A percentile compares a stretch with the other conserved stretches of the same genome.
Conservation (phyloP, 2,888 invertebrate species). For the Helicoverpa assulta region DNA sequence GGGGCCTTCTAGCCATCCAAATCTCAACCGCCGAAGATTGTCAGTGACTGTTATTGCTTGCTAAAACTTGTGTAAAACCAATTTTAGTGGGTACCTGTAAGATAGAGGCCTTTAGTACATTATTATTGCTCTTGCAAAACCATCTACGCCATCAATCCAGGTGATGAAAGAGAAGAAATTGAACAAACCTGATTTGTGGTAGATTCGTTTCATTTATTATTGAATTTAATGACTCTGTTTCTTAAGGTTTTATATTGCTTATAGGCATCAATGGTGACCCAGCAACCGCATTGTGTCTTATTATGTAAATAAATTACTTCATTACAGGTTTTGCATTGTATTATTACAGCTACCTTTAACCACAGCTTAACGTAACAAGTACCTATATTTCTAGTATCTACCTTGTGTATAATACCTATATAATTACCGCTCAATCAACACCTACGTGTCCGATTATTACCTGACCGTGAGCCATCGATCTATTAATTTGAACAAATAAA, state of each 20-base stretch:
- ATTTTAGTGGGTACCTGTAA: neutral
- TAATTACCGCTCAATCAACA: constrained; percentile 40
- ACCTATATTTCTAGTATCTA: constrained; percentile 17
- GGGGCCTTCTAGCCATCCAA: no score
- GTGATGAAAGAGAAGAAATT: constrained; percentile 32
- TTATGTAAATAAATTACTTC: constrained; percentile 31
- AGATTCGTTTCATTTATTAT: constrained; percentile 4
- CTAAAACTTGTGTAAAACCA: no score
- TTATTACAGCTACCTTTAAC: neutral
- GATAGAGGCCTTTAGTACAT: neutral
- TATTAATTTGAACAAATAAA: constrained; percentile 36
- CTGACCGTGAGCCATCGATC: constrained; percentile 42
- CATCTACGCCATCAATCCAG: neutral
- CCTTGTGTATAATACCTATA: constrained; percentile 5
- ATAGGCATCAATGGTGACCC: constrained; percentile 7
- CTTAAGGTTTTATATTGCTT: neutral
- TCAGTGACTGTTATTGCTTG: no score
- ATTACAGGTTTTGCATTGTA: constrained; percentile 16
- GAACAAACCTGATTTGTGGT: constrained; percentile 29
- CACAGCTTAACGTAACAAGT: constrained; percentile 8
- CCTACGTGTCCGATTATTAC: constrained; percentile 36
- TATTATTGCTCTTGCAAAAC: constrained; percentile 36
- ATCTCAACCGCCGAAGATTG: no score
- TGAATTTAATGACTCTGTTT: neutral
- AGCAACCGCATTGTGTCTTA: constrained; percentile 9